Percentiles rank a stretch among this genome's conserved stretches.
Evolutionary conservation across 2,797 vertebrate species (phyloP).

Genomic region (Spinus olivaceus): DNA sequence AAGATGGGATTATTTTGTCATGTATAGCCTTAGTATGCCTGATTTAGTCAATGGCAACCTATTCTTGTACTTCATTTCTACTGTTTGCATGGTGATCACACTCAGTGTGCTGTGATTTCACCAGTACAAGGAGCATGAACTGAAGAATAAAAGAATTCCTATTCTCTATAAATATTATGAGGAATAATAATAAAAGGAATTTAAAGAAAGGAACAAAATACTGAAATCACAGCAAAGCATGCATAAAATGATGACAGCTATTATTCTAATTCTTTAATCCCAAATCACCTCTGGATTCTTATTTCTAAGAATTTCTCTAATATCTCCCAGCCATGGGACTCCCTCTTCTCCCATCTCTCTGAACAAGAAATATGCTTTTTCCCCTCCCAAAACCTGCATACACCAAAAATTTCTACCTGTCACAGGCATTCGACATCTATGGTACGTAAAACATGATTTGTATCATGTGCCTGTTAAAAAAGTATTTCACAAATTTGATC

Average conservation of each 20-base stretch:
- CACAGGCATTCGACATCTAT: neutral
- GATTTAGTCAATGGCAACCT: neutral
- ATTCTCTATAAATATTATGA: neutral
- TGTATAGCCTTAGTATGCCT: neutral
- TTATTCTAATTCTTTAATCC: conserved; percentile 10
- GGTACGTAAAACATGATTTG: conserved; percentile 27
- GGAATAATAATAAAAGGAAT: neutral
- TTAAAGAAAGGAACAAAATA: neutral
- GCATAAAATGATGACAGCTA: neutral
- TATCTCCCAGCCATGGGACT: neutral
- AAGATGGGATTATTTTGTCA: neutral
- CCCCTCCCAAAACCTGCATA: neutral
- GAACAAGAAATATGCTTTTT: conserved; percentile 6
- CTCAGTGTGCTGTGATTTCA: neutral
- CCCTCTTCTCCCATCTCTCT: neutral
- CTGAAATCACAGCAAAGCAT: neutral
- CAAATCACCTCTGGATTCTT: neutral
- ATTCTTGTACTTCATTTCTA: neutral
- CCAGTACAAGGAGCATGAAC: neutral
- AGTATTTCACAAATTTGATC: conserved; percentile 27
- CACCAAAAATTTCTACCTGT: conserved; percentile 34
- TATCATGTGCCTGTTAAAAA: conserved; percentile 37
- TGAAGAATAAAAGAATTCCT: neutral
- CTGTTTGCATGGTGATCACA: neutral
- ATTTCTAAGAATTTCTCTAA: neutral